Base-by-base conservation (phyloP, 2,888 invertebrate species). In the Nematopogon swammerdamellus region DNA sequence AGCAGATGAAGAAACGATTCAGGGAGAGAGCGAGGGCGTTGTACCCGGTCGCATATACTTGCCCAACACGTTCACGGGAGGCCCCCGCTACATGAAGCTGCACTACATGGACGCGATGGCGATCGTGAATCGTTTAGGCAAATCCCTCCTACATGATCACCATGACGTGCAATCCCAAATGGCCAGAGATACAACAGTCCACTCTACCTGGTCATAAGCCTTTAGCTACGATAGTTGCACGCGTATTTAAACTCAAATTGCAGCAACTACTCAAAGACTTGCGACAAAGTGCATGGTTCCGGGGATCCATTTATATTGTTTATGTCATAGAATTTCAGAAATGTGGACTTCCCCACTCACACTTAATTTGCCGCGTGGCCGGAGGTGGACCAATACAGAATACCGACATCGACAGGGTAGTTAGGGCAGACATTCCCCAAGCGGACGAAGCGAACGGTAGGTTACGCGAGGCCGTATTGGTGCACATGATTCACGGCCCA, bases 401-500 rank as follows among this genome's bases (percentile, higher is more conserved):
- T 14, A 14, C 6, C 45, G 56, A 59, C 48, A 54, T 51, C 4
- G 19, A 19, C 0, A 45, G 57, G 18, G 53, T 47, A 20, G 51
- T 56, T 1, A 52, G 57, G 18, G 50, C 58, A 5, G 56, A 46
- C 18, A 53, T 19, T 6, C 49, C 47, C 18, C 18, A 2, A 4
- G 36, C 47, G 14, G 8, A n/a, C 3, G 47, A 47, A 14, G 47
- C 47, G 6, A 3, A 18, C 14, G 47, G 47, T 42, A 48, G 42
- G 42, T 48, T 48, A 42, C 18, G 47, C n/a, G 25, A 36, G 47
- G 47, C 42, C n/a, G n/a, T n/a, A n/a, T n/a, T 48, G 42, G n/a
- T 19, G 4, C 47, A 58, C 19, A 58, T 59, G 58, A 50, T 57
- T 3, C 59, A 59, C 47, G 57, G 57, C 5, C 57, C 57, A 29